Evolutionary conservation across 2,113 vertebrate genomes (phyloP), one percentile per base, ranked within the genome.

Genomic region (Gymnarchus niloticus): DNA sequence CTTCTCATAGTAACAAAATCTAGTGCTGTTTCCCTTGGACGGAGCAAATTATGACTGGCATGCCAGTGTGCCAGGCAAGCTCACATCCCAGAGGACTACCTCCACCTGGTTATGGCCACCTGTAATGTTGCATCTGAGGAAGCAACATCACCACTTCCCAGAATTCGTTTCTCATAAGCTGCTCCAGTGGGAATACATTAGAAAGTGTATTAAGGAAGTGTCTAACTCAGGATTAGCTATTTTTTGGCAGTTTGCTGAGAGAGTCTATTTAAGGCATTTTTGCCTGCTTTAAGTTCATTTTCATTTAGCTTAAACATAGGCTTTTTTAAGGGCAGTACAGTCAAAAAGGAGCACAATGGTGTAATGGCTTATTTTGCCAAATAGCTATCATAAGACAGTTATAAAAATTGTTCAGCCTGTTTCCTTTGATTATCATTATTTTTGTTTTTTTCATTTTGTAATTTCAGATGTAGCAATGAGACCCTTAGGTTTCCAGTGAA

Each of bases 361-460:
- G 41, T 73, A 73, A 73, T 73, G 65, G 33, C 7, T 73, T 73
- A 51, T 81, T 51, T 81, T 23, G 77, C 77, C 46, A 10, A 81
- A 41, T 51, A 49, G 46, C 6, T 81, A 3, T 49, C 49, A 9
- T 51, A 81, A 46, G 77, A 81, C 77, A 81, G 44, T 49, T 25
- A 19, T 48, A 51, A 81, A 49, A 81, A 81, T 81, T 81, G 77
- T 81, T 51, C 48, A 48, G 48, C 23, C 77, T 12, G n/a, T 4
- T 81, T 81, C 44, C 48, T 48, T 81, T 25, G 21, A 6, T 81
- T 21, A 28, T 48, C n/a, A 49, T 51, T 81, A 48, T 81, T 81
- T 81, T 81, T 81, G 41, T 28, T 73, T 33, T 37, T 81, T 25
- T 81, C 14, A 49, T 81, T 51, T 80, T 73, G n/a, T n/a, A n/a